Evolutionary conservation across 2,113 vertebrate species (phyloP).

Genomic region (Chauna torquata): DNA sequence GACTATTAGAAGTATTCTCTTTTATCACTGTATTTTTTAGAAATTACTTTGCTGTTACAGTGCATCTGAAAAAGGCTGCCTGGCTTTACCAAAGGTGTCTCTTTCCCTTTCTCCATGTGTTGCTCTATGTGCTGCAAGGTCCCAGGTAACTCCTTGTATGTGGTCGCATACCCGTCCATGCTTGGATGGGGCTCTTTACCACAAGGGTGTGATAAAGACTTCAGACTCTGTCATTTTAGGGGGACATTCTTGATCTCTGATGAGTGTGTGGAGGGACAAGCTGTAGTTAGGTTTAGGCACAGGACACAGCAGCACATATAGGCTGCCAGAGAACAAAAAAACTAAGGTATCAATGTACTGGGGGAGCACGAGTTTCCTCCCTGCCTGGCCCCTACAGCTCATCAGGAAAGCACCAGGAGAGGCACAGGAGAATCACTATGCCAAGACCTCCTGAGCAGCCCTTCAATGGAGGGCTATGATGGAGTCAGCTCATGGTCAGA

Average conservation of each 20-base stretch:
- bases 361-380: not conserved
- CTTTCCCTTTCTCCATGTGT: accelerated
- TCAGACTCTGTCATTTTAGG: not conserved
- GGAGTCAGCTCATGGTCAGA: not conserved
- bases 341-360: accelerated
- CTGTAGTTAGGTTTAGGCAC: not conserved
- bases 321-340: not conserved
- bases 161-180: accelerated
- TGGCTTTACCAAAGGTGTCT: not conserved
- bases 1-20: not conserved
- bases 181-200: not conserved
- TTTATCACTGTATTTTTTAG: not conserved
- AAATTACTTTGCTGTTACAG: not conserved
- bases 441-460: not conserved
- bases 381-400: not conserved
- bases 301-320: not conserved
- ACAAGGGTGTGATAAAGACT: not conserved
- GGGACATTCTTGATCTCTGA: not conserved
- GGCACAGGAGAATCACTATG: not conserved
- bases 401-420: not conserved
- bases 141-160: not conserved
- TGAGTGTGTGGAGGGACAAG: not conserved
- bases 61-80: not conserved
- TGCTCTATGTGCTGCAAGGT: not conserved
- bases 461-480: not conserved